These are phyloP conservation scores for Drosophila lini DNA, from an alignment of 1,140 invertebrate genomes.

Conservation along the genomic window DNA sequence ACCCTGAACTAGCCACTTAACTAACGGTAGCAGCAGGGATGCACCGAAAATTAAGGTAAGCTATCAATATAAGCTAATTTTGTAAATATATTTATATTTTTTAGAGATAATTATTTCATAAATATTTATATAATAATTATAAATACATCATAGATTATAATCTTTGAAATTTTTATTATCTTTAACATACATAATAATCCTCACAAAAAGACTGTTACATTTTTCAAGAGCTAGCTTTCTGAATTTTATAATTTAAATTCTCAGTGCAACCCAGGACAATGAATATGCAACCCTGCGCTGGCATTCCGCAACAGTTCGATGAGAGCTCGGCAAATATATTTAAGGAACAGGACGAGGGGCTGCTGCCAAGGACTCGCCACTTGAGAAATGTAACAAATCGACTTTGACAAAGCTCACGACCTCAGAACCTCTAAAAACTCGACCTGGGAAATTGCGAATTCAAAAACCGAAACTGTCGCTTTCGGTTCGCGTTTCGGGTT, in stretches of 20 bases:
- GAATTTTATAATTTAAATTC: not conserved
- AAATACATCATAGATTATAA: too few relatives aligned
- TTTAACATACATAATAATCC: not conserved
- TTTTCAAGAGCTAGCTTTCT: not conserved
- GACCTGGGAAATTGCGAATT: conserved; percentile 44
- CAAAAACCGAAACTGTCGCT: conserved; percentile 44
- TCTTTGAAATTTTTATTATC: not conserved
- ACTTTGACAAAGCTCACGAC: conserved; percentile 76
- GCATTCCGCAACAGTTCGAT: conserved; percentile 69
- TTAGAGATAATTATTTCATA: too few relatives aligned
- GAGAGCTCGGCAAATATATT: conserved; percentile 73
- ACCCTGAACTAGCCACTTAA: conserved; percentile 52
- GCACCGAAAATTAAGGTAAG: conserved; percentile 1
- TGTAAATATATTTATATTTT: too few relatives aligned
- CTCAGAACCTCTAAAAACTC: conserved; percentile 13
- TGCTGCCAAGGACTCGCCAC: conserved; percentile 46
- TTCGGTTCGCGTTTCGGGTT: conserved; percentile 27
- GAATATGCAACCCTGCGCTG: conserved; percentile 51
- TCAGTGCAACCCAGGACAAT: conserved; percentile 10
- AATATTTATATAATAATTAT: too few relatives aligned
- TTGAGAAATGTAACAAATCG: conserved; percentile 83
- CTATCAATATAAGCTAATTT: not conserved
- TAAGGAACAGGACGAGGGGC: conserved; percentile 20
- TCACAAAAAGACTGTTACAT: not conserved
- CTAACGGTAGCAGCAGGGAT: not conserved